Evolutionary conservation across 2,888 invertebrate genomes (phyloP).

Genomic region (Nomada hirtipes): DNA sequence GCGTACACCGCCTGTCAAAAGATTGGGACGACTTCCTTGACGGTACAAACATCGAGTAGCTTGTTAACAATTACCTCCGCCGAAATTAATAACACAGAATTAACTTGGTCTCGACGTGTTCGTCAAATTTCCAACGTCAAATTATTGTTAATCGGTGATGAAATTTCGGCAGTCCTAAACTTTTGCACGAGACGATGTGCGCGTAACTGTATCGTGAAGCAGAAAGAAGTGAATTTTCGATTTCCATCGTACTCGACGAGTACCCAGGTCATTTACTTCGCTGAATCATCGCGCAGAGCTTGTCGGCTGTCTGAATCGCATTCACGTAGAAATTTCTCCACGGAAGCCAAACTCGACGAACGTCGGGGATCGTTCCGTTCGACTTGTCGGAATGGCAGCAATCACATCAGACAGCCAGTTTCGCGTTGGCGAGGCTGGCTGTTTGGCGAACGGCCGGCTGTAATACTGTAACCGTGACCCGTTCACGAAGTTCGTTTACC

Average conservation of each 20-base stretch:
- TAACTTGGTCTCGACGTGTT: too few species aligned
- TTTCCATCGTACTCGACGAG: constrained; percentile 30
- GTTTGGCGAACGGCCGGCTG: constrained; percentile 29
- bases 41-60: too few species aligned
- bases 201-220: background rate
- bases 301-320: constrained; percentile 42
- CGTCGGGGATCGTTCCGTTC: constrained; percentile 21
- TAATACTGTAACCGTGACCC: constrained; percentile 53
- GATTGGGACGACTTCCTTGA: too few species aligned
- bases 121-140: too few species aligned
- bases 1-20: too few species aligned
- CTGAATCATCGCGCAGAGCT: constrained; percentile 34
- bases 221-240: constrained; percentile 42
- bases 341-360: constrained; percentile 13
- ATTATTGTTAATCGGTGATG: too few species aligned
- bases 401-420: constrained; percentile 22
- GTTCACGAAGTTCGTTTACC: constrained; percentile 51
- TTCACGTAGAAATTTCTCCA: constrained; percentile 32
- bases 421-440: background rate
- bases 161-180: too few species aligned
- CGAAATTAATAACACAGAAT: too few species aligned
- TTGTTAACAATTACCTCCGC: too few species aligned
- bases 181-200: too few species aligned
- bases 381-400: constrained; percentile 1
- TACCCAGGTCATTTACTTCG: constrained; percentile 22